A percentile compares a stretch with the other conserved stretches of the same genome.
Evolutionary conservation across 2,888 invertebrate species (phyloP).

Genomic region (Eupithecia tripunctaria): DNA sequence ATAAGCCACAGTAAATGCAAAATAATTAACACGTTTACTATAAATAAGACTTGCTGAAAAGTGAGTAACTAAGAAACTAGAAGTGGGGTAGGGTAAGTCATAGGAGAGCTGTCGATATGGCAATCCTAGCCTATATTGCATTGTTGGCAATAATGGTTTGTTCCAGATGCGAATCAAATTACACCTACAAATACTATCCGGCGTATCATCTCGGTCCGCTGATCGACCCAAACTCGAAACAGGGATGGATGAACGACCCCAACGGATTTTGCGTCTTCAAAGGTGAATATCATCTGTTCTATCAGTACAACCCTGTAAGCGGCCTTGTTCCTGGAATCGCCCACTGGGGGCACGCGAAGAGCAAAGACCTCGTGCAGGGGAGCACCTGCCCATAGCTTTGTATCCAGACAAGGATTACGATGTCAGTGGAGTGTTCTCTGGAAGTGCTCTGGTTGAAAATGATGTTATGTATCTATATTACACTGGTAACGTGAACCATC

Average conservation of each 20-base stretch:
- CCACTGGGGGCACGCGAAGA: slow-evolving; percentile 82
- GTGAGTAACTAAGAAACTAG: slow-evolving; percentile 42
- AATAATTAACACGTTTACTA: background rate
- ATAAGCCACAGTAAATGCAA: background rate
- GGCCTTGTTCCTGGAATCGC: slow-evolving; percentile 65
- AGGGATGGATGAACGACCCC: slow-evolving; percentile 84
- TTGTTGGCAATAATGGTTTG: slow-evolving; percentile 46
- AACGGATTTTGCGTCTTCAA: slow-evolving; percentile 77
- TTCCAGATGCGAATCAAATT: slow-evolving; percentile 45
- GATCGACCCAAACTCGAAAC: slow-evolving; percentile 19
- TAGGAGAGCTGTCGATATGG: slow-evolving; percentile 39
- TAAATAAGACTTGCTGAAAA: slow-evolving; percentile 35
- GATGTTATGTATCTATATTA: slow-evolving; percentile 67
- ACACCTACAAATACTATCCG: slow-evolving; percentile 58
- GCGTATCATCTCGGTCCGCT: slow-evolving; percentile 66
- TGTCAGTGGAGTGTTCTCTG: slow-evolving; percentile 73
- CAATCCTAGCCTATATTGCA: slow-evolving; percentile 42
- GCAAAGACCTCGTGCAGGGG: slow-evolving; percentile 78
- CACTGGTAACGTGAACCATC: slow-evolving; percentile 68
- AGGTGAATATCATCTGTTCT: slow-evolving; percentile 77
- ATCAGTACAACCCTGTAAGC: slow-evolving; percentile 76
- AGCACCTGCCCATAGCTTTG: slow-evolving; percentile 74
- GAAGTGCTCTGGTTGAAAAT: slow-evolving; percentile 73
- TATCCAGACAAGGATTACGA: slow-evolving; percentile 72
- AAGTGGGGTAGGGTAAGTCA: background rate